Conservation (phyloP, 2,888 invertebrate genomes). For the Seira musarum region DNA sequence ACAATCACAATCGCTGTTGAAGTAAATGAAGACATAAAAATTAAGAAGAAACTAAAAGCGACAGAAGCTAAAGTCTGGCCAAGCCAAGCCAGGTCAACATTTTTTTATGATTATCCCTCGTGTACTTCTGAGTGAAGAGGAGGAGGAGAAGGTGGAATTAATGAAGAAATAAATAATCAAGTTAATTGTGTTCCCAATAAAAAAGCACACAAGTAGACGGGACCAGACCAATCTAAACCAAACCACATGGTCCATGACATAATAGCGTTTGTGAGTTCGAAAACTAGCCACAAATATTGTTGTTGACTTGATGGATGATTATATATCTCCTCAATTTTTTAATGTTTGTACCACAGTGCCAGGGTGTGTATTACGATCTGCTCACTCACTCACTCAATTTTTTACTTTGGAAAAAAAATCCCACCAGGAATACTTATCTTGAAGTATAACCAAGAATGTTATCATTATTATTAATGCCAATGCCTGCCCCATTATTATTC, state of each 20-base stretch:
- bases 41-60: constrained; percentile 24
- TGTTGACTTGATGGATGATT: not conserved
- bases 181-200: constrained; percentile 48
- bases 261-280: not conserved
- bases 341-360: not conserved
- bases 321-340: not conserved
- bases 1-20: no score
- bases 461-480: not conserved
- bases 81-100: constrained; percentile 6
- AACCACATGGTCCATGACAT: constrained; percentile 38
- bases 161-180: constrained; percentile 57
- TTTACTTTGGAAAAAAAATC: no score
- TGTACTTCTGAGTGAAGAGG: constrained; percentile 12
- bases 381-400: no score
- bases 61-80: constrained; percentile 18
- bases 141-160: constrained; percentile 52
- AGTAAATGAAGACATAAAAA: constrained; percentile 39
- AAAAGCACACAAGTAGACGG: constrained; percentile 25
- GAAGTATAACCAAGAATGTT: no score
- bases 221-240: not conserved
- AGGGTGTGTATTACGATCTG: constrained; percentile 28
- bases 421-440: not conserved
- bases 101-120: not conserved
- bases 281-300: not conserved
- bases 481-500: not conserved